These are phyloP conservation scores for Eupeodes corollae DNA, from an alignment of 1,140 invertebrate species.

Conservation along the genomic window DNA sequence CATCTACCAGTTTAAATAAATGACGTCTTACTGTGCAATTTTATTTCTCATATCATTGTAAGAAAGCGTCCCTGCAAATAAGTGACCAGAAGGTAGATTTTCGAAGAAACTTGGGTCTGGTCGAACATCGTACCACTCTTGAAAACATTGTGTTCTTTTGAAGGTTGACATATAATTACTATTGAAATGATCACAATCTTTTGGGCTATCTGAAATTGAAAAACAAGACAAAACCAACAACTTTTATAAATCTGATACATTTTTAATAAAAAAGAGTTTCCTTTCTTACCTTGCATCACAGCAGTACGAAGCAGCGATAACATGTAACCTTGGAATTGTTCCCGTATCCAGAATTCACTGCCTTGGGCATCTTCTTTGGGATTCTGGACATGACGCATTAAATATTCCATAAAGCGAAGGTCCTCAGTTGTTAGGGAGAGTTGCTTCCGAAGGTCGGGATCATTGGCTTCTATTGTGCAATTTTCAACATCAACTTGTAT, in stretches of 20 bases:
- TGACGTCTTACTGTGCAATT: constrained; percentile 64
- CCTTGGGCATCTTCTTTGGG: constrained; percentile 76
- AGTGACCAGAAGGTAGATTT: constrained; percentile 64
- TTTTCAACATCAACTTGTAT: constrained; percentile 80
- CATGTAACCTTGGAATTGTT: constrained; percentile 88
- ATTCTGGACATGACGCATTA: constrained; percentile 74
- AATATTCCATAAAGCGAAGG: constrained; percentile 86
- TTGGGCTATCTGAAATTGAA: constrained; percentile 45
- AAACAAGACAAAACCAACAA: neutral
- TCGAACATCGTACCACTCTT: constrained; percentile 63
- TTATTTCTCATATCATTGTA: constrained; percentile 89
- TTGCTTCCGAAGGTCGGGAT: constrained; percentile 69
- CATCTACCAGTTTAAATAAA: constrained; percentile 6
- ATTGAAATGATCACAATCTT: constrained; percentile 84
- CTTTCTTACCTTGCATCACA: constrained; percentile 52
- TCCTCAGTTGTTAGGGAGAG: constrained; percentile 88
- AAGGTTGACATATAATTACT: constrained; percentile 71
- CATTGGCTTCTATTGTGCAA: constrained; percentile 77
- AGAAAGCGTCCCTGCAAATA: constrained; percentile 82
- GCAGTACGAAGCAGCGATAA: constrained; percentile 76
- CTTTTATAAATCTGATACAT: neutral
- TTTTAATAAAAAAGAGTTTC: neutral
- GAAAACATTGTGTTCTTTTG: constrained; percentile 80
- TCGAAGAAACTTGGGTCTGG: constrained; percentile 48
- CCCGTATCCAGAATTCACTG: constrained; percentile 88